Evolutionary conservation across 2,797 vertebrate genomes (phyloP), one percentile per base, ranked within the genome.

Genomic region (Limnodromus scolopaceus): DNA sequence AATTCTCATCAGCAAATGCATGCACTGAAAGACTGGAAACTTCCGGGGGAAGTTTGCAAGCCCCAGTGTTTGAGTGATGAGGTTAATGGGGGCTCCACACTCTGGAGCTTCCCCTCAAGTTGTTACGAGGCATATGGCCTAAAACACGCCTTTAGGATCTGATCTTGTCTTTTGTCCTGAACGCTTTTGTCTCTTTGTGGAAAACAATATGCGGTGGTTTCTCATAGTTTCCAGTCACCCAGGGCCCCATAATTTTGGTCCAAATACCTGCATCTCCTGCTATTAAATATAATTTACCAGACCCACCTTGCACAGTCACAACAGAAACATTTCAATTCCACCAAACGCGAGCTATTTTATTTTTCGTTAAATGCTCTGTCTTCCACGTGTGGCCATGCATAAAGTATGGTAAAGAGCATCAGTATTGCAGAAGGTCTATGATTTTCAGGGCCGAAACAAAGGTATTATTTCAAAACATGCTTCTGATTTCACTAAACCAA

Each of bases 341-440:
- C 43, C 22, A 81, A 82, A 69, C 20, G 3, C 20, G 76, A 89
- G 22, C 11, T 63, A 43, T 68, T 91, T 91, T 66, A 43, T 38
- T 55, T 92, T 96, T 96, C 83, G 32, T 88, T 94, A 89, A 95
- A 75, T 81, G 51, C 27, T 92, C 36, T 93, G n/a, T 43, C 22
- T 96, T 97, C 96, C 87, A 66, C 1, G 4, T 39, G 36, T 82
- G 48, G 57, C 17, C 66, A 63, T 49, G 20, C 39, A 82, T 91
- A 55, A 75, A 61, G 36, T 92, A 41, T 4, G 49, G 63, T 76
- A 80, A 94, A 91, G 49, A 76, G 13, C 71, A 87, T 13, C n/a
- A 36, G 11, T 77, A 57, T 74, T 96, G 48, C 70, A 88, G 87
- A 93, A 88, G 48, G 9, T n/a, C 54, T 54, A 51, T 93, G 65